Evolutionary conservation across 2,888 invertebrate genomes (phyloP), one percentile per base, ranked within the genome.

Genomic region (Drosophila hamatofila): DNA sequence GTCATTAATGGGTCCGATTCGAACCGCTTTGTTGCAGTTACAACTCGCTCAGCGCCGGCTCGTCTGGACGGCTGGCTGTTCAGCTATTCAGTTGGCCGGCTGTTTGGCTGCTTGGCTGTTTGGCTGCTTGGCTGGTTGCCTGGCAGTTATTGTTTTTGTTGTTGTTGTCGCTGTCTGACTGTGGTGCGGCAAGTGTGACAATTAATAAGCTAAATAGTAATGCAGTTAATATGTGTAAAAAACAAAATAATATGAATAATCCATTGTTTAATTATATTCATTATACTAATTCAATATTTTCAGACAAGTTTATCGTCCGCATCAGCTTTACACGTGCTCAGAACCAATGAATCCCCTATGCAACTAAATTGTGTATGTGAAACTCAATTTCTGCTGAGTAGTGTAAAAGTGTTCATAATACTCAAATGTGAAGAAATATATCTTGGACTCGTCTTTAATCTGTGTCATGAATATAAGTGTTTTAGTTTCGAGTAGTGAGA

Each of bases 11-110:
- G 52, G 65, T 58, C 76, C 54, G 79, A 76, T 52, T 58, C 54
- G 41, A 86, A 80, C 85, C 79, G 76, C 88, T 81, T 86, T 56
- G 59, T 57, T 71, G 80, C 90, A 75, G 90, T 77, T 78, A 65
- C 64, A 86, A 78, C 90, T 75, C 55, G 90, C 46, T 82, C 58
- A 72, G 74, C 80, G 80, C 58, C 90, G 72, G 69, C 67, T 62
- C 30, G 88, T 84, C 83, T 83, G 75, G 66, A 62, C 57, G 65
- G 58, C 41, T 55, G 59, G n/a, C 54, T 48, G 55, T 44, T 33
- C 56, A 52, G 57, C 37, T 54, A 58, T 51, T 25, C 42, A 49
- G 46, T 39, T 57, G 55, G 58, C 48, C 39, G 16, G 46, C 33
- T 37, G 37, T 2, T 30, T 30, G 30, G 30, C 8, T 30, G 30